Evolutionary conservation across 2,888 invertebrate species (phyloP), one percentile per base, ranked within the genome.

Genomic region (Octonoba sinensis): DNA sequence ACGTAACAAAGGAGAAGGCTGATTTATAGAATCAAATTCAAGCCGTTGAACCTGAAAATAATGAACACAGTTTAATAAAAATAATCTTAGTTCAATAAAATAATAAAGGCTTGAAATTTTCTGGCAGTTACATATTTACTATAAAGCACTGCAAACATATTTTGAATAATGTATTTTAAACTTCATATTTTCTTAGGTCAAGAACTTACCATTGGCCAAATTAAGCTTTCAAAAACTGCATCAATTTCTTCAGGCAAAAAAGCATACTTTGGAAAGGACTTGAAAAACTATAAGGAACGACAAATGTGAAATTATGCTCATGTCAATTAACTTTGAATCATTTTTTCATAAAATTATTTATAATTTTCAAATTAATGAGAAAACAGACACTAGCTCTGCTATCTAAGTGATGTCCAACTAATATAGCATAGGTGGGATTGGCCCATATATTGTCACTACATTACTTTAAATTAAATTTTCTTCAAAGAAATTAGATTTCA

Each of bases 1-100:
- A 87, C 93, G 94, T 20, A 97, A 88, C 71, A 97, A 89, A 1
- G 93, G 91, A 0, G 96, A 95, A 0, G 96, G 95, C 85, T 92
- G 93, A 86, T 94, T 93, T 74, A 96, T 92, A 13, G 95, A 93
- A 87, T 97, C 96, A 64, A 91, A 90, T 0, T 93, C 92, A 18
- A 97, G 88, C 87, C 93, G 94, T 6, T 85, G 82, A 18, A 88
- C 67, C 87, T 88, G 24, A 56, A 60, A 65, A 47, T 44, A 36
- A 27, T 84, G 15, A 27, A 3, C 64, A 49, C 47, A 24, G 15
- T 46, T 2, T 54, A 8, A 54, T 13, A n/a, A 54, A 54, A 54
- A 8, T 54, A n/a, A 18, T n/a, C n/a, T n/a, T n/a, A n/a, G n/a
- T n/a, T n/a, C n/a, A 54, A 54, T 0, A 1, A 16, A 54, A n/a